These are phyloP conservation scores for Amphimedon queenslandica DNA, from an alignment of 37 sponge, comb jelly and placozoan species.

Conservation along the genomic window DNA sequence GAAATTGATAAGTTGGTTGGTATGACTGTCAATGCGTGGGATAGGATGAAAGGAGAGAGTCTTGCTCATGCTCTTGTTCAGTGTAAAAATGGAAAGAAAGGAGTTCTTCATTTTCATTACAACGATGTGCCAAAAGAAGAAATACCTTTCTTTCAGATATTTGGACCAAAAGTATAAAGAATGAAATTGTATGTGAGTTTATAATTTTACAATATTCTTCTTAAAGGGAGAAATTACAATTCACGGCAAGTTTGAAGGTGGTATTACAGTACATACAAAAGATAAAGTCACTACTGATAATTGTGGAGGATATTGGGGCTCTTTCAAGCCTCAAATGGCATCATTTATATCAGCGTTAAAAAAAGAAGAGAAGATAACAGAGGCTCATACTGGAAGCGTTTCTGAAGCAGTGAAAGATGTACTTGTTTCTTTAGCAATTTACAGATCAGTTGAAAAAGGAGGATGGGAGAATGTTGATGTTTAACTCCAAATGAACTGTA, in stretches of 20 bases:
- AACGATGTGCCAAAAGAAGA: conserved; percentile 18
- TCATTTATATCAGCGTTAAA: conserved; percentile 24
- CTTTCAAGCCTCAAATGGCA: conserved; percentile 33
- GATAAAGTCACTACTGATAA: neutral
- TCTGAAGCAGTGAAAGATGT: neutral
- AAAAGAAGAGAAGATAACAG: neutral
- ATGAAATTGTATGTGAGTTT: too few relatives aligned
- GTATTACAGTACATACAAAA: conserved; percentile 15
- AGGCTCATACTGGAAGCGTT: neutral
- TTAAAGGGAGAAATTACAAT: conserved; percentile 62
- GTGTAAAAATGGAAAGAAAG: conserved; percentile 33
- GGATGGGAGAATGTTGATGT: conserved; percentile 6
- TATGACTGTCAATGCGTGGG: conserved; percentile 6
- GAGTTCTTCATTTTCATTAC: conserved; percentile 17
- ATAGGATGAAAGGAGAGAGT: conserved; percentile 9
- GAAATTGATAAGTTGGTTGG: conserved; percentile 30
- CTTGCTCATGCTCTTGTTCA: conserved; percentile 31
- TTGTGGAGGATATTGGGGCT: conserved; percentile 35
- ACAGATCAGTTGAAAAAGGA: neutral
- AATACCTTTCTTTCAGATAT: conserved; percentile 51
- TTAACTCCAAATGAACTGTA: too few relatives aligned
- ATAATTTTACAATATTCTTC: neutral
- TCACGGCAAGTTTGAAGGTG: conserved; percentile 47
- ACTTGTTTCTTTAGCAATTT: neutral
- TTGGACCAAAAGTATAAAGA: conserved; percentile 39